Base-by-base conservation (phyloP, 1,140 invertebrate genomes). In the Panagrolaimus sp. region DNA sequence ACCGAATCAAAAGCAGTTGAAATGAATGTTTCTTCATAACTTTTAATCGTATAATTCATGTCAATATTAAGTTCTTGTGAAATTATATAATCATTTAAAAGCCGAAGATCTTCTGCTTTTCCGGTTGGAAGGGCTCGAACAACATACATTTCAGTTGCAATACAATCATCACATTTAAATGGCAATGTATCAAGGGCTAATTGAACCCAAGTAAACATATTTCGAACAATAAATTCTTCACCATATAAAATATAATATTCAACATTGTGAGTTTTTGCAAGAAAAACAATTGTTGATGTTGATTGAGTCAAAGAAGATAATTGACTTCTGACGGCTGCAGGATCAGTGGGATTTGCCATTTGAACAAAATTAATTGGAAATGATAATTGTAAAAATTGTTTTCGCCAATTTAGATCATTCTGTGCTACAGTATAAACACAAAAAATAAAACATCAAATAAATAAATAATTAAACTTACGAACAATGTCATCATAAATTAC, bases 161-260 rank as follows among this genome's bases (percentile, higher is more conserved):
- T 28, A 65, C 80, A 82, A 38, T 75, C 67, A 26, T 74, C 74
- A 43, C 80, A 82, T 52, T 79, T 76, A 71, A 82, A 81, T 24
- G 79, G 55, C 10, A 73, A 63, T 32, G 71, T 75, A 58, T 77
- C 76, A 66, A 73, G 78, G 3, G 75, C 47, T 21, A 78, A 76
- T 26, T 73, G 73, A 24, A 78, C 24, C 58, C 71, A 78, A 21
- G 44, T 67, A 44, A 45, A 78, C 2, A 28, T 24, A 15, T 67
- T 64, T 17, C 52, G 32, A 44, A 75, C 73, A 15, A 76, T 67
- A 12, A 68, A 63, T 10, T 58, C 38, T 47, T 58, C 52, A 15
- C 46, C 72, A 17, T 62, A 26, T 12, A 69, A 62, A 28, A 73
- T 55, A 28, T 76, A 76, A 6, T 52, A 73, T 43, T 77, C 75